A percentile compares a stretch with the other conserved stretches of the same genome.
Conservation (phyloP, 2,888 invertebrate genomes). For the Odontocerum albicorne region DNA sequence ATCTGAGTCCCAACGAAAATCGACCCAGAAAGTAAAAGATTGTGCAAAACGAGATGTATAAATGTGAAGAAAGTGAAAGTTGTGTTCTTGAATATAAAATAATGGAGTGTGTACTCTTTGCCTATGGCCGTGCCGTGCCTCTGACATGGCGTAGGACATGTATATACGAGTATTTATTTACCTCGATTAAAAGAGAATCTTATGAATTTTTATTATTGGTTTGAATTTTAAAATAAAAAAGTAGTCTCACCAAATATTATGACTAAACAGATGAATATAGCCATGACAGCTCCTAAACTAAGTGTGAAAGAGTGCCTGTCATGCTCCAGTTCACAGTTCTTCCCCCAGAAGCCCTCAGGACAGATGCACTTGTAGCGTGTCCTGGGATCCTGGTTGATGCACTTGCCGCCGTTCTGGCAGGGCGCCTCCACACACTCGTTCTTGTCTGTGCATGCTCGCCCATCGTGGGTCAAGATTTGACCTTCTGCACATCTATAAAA, state of each 20-base stretch:
- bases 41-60: too few relatives aligned
- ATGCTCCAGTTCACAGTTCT: slow-evolving; percentile 90
- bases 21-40: too few relatives aligned
- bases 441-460: slow-evolving; percentile 92
- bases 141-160: too few relatives aligned
- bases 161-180: too few relatives aligned
- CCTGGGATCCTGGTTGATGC: slow-evolving; percentile 88
- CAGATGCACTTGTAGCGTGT: slow-evolving; percentile 86
- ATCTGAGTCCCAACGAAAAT: too few relatives aligned
- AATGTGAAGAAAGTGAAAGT: too few relatives aligned
- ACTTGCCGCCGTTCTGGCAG: slow-evolving; percentile 89
- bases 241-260: slow-evolving; percentile 88
- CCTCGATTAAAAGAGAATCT: too few relatives aligned
- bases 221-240: too few relatives aligned
- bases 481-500: slow-evolving; percentile 89
- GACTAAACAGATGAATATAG: slow-evolving; percentile 95
- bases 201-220: too few relatives aligned
- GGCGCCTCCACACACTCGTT: slow-evolving; percentile 94
- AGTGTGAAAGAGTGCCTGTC: slow-evolving; percentile 94
- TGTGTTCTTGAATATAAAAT: too few relatives aligned
- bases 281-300: slow-evolving; percentile 95
- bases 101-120: too few relatives aligned
- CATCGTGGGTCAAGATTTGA: slow-evolving; percentile 85
- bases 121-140: too few relatives aligned
- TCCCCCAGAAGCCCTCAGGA: slow-evolving; percentile 90